These are phyloP conservation scores for Myotis planiceps DNA, from an alignment of 2,797 vertebrate genomes.

Conservation along the genomic window DNA sequence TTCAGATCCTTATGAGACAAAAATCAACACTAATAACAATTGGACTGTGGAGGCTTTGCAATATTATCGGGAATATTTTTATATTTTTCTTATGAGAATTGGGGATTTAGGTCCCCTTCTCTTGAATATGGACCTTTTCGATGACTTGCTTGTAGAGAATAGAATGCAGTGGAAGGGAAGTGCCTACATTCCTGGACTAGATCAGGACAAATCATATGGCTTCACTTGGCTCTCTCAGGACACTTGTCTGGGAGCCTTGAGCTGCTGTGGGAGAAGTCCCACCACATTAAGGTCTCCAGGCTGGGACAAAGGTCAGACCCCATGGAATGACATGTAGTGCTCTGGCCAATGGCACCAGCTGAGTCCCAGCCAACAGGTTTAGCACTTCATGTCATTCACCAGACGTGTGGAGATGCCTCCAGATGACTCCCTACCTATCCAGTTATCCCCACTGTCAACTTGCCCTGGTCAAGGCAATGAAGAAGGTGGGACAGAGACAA, in stretches of 20 bases:
- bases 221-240: not conserved
- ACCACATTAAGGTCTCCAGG: not conserved
- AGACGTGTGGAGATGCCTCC: not conserved
- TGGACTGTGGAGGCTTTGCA: not conserved
- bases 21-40: not conserved
- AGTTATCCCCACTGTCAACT: not conserved
- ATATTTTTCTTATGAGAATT: not conserved
- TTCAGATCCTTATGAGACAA: not conserved
- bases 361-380: not conserved
- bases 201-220: not conserved
- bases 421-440: not conserved
- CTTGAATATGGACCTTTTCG: not conserved
- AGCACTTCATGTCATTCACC: not conserved
- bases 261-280: not conserved
- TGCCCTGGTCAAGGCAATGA: not conserved
- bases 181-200: not conserved
- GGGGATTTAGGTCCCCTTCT: not conserved
- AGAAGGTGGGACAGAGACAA: not conserved
- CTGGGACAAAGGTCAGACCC: not conserved
- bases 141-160: not conserved
- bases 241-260: not conserved
- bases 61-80: not conserved
- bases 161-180: not conserved
- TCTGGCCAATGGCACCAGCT: no score
- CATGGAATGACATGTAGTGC: not conserved